These are phyloP conservation scores for Mus spicilegus DNA, from an alignment of 2,113 vertebrate genomes.

Conservation along the genomic window DNA sequence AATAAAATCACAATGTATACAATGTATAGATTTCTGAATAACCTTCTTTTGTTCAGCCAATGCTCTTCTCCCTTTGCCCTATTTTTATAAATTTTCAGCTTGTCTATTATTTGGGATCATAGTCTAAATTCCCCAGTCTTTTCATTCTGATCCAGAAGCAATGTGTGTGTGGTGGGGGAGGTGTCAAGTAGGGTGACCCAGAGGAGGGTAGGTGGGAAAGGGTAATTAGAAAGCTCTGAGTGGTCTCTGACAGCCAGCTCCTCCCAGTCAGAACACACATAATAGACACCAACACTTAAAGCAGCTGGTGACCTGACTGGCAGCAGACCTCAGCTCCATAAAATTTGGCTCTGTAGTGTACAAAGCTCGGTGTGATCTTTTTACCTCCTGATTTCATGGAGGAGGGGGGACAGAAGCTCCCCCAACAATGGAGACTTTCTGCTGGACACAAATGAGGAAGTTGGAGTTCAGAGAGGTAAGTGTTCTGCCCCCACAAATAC, in stretches of 20 bases:
- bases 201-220: background rate
- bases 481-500: background rate
- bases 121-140: background rate
- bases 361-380: background rate
- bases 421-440: background rate
- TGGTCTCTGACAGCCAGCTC: background rate
- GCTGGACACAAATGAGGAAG: background rate
- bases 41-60: background rate
- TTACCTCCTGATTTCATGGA: background rate
- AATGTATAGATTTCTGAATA: background rate
- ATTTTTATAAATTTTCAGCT: slow-evolving; percentile 15
- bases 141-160: background rate
- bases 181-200: background rate
- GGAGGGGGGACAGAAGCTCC: background rate
- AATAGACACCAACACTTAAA: background rate
- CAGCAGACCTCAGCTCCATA: slow-evolving; percentile 20
- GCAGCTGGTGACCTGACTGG: slow-evolving; percentile 6
- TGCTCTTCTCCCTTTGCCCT: background rate
- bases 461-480: background rate
- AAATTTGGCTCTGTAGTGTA: background rate
- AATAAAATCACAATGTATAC: background rate
- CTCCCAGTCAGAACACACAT: background rate
- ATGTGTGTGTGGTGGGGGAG: background rate
- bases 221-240: slow-evolving; percentile 10
- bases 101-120: background rate